phyloP scores from a whole-genome alignment of 2,113 vertebrate genomes.

The Phalacrocorax aristotelis region DNA sequence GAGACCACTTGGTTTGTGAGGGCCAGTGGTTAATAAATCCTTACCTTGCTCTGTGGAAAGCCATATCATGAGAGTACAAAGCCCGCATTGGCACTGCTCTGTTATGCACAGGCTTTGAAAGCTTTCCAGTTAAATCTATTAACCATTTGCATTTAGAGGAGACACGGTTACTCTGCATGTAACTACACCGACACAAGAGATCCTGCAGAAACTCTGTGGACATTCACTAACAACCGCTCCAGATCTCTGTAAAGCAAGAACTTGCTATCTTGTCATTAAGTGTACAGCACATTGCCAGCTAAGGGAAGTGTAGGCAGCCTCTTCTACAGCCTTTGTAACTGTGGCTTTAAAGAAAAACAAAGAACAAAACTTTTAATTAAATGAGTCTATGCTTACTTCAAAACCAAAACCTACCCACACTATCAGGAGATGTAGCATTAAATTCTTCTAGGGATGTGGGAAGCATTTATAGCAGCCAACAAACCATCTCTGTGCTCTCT shows the following conservation, averaged over 20 bases:
- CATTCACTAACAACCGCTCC: not conserved
- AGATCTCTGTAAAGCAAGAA: accelerated
- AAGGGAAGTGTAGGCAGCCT: not conserved
- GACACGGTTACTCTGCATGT: not conserved
- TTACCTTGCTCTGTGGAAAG: not conserved
- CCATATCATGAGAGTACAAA: not conserved
- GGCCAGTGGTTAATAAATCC: not conserved
- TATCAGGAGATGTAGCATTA: not conserved
- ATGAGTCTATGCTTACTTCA: not conserved
- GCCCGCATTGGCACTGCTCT: not conserved
- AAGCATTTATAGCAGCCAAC: not conserved
- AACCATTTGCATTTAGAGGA: not conserved
- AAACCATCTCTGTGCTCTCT: not conserved
- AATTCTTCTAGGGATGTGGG: not conserved
- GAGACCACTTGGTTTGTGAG: not conserved
- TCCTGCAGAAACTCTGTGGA: not conserved
- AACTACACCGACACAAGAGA: not conserved
- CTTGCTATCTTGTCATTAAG: not conserved
- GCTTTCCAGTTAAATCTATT: not conserved
- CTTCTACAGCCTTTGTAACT: not conserved
- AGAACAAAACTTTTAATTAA: not conserved
- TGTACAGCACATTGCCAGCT: not conserved
- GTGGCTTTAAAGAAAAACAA: not conserved
- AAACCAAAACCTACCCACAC: not conserved
- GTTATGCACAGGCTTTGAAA: not conserved